Base-by-base conservation (phyloP, 2,113 vertebrate species). In the Chionodraco myersi region DNA sequence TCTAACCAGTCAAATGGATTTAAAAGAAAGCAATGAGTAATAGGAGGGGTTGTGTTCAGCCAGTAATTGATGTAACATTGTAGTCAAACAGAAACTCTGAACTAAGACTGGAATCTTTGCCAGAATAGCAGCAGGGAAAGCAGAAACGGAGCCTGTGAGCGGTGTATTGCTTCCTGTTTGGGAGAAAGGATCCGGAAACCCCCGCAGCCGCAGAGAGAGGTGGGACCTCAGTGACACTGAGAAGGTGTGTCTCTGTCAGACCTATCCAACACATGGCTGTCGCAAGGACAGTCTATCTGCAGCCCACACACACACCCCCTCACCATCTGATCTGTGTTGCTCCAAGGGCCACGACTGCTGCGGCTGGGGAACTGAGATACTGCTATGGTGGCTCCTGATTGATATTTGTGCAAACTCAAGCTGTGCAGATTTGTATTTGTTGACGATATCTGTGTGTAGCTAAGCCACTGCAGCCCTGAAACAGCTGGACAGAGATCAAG, bases 401-500 rank as follows among this genome's bases (percentile, higher is more conserved):
- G 56, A 57, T 49, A 48, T n/a, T 14, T 36, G 71, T 44, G 59
- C 60, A 21, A 63, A 69, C 23, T 63, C 52, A 59, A 68, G 21
- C 67, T 62, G 62, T 36, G 67, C 2, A 62, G 66, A 62, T 65
- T 72, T 77, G 47, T 72, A 63, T 81, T 83, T 84, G 77, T 87
- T 79, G 65, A 45, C 73, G 3, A 16, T 77, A 30, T 60, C 47
- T 30, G 64, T 44, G 75, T 54, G 58, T 44, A 13, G 68, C 62
- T 61, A 65, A 66, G 49, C 70, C 71, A 18, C 65, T 74, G 78
- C 54, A 2, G 72, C 51, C 6, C 6, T 44, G 67, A 73, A 90
- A 90, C 86, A 86, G 76, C 77, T 91, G 87, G 77, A 63, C 41
- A 18, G 61, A 80, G 72, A 86, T 88, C 77, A 88, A 87, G 52